These are phyloP conservation scores for Apamea sordens DNA, from an alignment of 2,888 invertebrate genomes.

Conservation along the genomic window DNA sequence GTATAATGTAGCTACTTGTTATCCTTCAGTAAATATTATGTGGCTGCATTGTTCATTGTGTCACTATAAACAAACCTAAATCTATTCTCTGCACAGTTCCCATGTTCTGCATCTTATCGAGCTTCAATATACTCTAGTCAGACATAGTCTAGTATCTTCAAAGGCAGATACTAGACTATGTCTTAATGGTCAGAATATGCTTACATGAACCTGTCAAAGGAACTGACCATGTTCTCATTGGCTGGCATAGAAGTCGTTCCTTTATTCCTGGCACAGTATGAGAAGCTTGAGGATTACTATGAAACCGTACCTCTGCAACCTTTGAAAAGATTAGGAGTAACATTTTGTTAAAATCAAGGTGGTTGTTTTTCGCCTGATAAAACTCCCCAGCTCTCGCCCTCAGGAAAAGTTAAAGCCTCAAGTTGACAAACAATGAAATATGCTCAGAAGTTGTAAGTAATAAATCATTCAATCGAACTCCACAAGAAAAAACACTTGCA, in stretches of 20 bases:
- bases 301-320: not conserved
- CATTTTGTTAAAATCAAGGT: not conserved
- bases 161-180: no score
- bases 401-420: slow-evolving; percentile 12
- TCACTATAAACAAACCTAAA: not conserved
- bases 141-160: not conserved
- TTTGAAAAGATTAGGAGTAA: not conserved
- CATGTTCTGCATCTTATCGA: not conserved
- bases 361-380: slow-evolving; percentile 5
- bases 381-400: not conserved
- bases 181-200: not conserved
- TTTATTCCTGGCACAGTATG: not conserved
- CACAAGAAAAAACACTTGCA: slow-evolving; percentile 28
- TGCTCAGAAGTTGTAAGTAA: slow-evolving; percentile 31
- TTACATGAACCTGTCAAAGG: not conserved
- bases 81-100: not conserved
- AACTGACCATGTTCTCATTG: slow-evolving; percentile 2
- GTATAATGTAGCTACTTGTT: not conserved
- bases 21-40: not conserved
- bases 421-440: slow-evolving; percentile 51
- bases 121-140: not conserved
- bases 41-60: not conserved
- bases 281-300: not conserved
- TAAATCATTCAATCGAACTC: slow-evolving; percentile 31
- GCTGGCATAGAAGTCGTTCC: not conserved